phyloP scores from a whole-genome alignment of 2,888 invertebrate species.

The Aelia acuminata region DNA sequence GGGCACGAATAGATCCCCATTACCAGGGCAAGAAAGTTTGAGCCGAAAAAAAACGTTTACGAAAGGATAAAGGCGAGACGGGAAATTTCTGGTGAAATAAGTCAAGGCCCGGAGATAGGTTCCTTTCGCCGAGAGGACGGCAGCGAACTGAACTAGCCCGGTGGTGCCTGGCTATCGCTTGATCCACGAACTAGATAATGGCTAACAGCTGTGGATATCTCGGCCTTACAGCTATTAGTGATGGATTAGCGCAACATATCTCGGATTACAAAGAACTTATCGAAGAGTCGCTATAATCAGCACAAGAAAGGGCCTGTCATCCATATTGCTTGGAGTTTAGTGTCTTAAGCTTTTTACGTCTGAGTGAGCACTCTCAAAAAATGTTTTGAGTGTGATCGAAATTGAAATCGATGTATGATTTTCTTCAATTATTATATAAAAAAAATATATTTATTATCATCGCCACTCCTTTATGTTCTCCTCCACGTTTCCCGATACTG shows the following conservation, averaged over 20 bases:
- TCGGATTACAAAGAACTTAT: background rate
- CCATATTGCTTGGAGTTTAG: too few relatives aligned
- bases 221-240: background rate
- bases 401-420: too few relatives aligned
- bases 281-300: background rate
- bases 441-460: too few relatives aligned
- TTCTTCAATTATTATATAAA: too few relatives aligned
- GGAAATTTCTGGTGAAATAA: slow-evolving; percentile 27
- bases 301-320: background rate
- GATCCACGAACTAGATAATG: slow-evolving; percentile 16
- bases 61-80: slow-evolving; percentile 4
- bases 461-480: too few relatives aligned
- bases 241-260: background rate
- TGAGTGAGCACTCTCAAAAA: too few relatives aligned
- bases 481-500: too few relatives aligned
- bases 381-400: too few relatives aligned
- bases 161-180: background rate
- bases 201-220: background rate
- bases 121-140: background rate
- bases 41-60: background rate
- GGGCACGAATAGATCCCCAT: background rate
- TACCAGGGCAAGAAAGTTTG: background rate
- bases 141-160: slow-evolving; percentile 19
- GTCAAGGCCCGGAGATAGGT: slow-evolving; percentile 26
- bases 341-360: too few relatives aligned